Evolutionary conservation across 2,797 vertebrate species (phyloP).

Genomic region (Chlorospingus flavigularis): DNA sequence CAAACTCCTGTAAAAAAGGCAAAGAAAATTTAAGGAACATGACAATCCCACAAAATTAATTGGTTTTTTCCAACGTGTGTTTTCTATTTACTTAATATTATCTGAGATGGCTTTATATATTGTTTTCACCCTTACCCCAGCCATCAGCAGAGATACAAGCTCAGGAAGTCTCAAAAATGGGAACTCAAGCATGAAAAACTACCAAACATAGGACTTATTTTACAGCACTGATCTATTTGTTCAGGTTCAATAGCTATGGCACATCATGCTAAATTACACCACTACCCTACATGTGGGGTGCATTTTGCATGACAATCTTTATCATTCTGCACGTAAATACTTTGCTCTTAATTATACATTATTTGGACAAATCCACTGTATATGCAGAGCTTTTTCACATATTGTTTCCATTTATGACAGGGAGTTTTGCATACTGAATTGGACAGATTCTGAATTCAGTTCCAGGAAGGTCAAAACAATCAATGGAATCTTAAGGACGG

Average conservation of each 20-base stretch:
- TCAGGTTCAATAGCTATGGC: neutral
- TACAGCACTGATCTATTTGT: neutral
- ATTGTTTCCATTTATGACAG: neutral
- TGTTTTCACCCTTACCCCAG: neutral
- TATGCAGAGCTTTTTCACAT: neutral
- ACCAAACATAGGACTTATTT: neutral
- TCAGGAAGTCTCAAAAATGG: neutral
- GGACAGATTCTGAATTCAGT: neutral
- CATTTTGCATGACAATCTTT: neutral
- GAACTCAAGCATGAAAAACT: neutral
- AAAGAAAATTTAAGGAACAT: neutral
- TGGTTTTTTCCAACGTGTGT: fast-evolving
- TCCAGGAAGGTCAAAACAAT: neutral
- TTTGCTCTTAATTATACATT: neutral
- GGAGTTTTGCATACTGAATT: neutral
- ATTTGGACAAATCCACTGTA: neutral
- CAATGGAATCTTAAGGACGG: neutral
- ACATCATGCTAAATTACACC: neutral
- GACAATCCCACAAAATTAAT: neutral
- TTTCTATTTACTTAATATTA: neutral
- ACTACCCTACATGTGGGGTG: fast-evolving
- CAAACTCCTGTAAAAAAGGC: neutral
- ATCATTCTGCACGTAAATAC: neutral
- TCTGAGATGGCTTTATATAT: neutral
- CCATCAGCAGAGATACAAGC: neutral